Percentiles rank a stretch among this genome's conserved stretches.
These are phyloP conservation scores for Phyllotis vaccarum DNA, from an alignment of 2,797 vertebrate genomes.

Conservation along the genomic window DNA sequence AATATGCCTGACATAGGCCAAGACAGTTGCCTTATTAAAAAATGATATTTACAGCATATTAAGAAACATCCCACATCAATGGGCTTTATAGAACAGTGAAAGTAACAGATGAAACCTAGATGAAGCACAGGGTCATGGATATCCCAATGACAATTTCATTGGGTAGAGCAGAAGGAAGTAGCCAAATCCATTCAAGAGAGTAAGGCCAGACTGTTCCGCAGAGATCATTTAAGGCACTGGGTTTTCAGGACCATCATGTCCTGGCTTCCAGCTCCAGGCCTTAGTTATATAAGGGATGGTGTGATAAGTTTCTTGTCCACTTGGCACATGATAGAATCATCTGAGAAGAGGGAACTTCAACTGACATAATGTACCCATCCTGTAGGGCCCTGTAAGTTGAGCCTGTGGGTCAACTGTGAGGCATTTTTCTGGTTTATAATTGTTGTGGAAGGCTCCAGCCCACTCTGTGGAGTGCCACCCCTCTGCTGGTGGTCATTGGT, in stretches of 20 bases:
- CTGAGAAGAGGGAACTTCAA: no score
- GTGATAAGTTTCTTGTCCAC: neutral
- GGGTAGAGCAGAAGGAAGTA: neutral
- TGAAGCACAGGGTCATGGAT: neutral
- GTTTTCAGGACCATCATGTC: neutral
- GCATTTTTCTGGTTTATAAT: neutral
- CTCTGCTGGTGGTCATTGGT: neutral
- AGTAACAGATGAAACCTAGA: neutral
- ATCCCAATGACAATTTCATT: neutral
- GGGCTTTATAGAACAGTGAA: neutral
- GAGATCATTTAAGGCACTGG: neutral
- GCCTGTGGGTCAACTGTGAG: neutral
- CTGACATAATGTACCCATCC: neutral
- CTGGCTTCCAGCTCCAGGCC: neutral
- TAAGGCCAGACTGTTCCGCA: neutral
- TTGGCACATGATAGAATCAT: neutral
- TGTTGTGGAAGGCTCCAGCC: neutral
- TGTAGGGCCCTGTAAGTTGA: no score
- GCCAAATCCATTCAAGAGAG: neutral
- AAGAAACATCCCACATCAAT: no score
- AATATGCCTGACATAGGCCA: no score
- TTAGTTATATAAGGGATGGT: neutral
- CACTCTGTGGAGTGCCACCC: neutral
- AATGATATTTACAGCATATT: no score
- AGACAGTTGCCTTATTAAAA: no score